Conservation (phyloP, 2,113 vertebrate species). For the Tyto alba region DNA sequence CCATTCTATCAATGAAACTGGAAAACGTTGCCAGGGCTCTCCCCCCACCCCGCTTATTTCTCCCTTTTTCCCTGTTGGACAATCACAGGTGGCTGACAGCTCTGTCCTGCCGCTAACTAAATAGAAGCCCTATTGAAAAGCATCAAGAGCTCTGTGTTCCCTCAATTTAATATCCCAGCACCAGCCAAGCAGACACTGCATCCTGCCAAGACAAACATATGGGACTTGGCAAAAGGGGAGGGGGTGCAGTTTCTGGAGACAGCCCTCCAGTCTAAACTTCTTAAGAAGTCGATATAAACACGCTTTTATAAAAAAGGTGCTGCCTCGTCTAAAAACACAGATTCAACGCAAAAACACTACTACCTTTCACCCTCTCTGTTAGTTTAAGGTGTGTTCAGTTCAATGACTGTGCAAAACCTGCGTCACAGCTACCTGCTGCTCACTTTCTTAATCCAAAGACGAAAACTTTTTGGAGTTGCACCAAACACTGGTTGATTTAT, state of each 20-base stretch:
- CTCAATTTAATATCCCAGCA: conserved; percentile 82
- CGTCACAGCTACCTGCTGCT: conserved; percentile 89
- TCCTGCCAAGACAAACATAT: conserved; percentile 91
- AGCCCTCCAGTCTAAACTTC: conserved; percentile 88
- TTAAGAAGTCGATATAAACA: conserved; percentile 85
- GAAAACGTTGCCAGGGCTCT: not conserved
- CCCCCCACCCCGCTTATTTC: not conserved
- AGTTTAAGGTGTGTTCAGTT: conserved; percentile 87
- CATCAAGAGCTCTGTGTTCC: conserved; percentile 90
- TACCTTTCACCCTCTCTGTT: conserved; percentile 90
- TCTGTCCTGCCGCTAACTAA: conserved; percentile 62
- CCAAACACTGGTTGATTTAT: conserved; percentile 71
- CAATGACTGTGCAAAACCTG: conserved; percentile 83
- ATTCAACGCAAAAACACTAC: conserved; percentile 83
- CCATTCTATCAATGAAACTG: fast-evolving
- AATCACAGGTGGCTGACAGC: conserved; percentile 78
- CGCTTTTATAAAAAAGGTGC: conserved; percentile 77
- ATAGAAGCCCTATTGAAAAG: conserved; percentile 79
- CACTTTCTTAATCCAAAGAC: conserved; percentile 16
- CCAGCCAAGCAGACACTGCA: conserved; percentile 84
- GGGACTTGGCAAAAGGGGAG: conserved; percentile 78
- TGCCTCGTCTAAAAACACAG: conserved; percentile 74
- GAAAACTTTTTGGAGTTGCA: not conserved
- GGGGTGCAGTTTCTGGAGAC: conserved; percentile 81
- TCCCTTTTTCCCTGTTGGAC: conserved; percentile 12